A percentile compares a stretch with the other conserved stretches of the same genome.
These are phyloP conservation scores for Macroglossus sobrinus DNA, from an alignment of 2,113 vertebrate species.

Conservation along the genomic window DNA sequence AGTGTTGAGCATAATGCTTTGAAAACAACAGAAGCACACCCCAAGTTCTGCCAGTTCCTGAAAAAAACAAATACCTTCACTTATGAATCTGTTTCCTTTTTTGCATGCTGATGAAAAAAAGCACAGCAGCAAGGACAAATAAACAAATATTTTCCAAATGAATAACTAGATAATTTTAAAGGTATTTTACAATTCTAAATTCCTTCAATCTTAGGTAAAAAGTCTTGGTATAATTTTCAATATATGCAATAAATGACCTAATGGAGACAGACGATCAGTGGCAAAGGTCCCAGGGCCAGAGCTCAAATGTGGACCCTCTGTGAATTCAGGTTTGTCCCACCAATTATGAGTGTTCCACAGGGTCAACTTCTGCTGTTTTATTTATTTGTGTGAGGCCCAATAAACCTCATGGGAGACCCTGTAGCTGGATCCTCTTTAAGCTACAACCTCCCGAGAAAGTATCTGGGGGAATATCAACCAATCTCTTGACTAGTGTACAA, in stretches of 20 bases:
- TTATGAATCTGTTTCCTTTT: no score
- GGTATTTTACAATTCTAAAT: background rate
- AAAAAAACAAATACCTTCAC: no score
- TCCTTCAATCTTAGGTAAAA: background rate
- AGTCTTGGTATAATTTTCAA: background rate
- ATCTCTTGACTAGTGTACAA: background rate
- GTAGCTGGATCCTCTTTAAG: background rate
- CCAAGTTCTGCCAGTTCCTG: no score
- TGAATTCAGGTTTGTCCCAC: background rate
- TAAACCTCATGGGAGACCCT: background rate
- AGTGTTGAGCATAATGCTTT: no score
- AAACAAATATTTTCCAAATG: background rate
- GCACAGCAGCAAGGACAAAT: background rate
- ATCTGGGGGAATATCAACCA: background rate
- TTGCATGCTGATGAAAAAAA: background rate
- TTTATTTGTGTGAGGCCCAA: background rate
- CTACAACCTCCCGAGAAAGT: background rate
- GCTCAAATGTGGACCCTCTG: background rate
- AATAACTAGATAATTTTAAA: background rate
- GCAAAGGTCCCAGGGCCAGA: background rate
- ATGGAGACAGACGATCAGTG: background rate
- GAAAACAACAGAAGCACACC: no score
- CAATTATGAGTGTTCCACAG: background rate
- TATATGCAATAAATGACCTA: background rate
- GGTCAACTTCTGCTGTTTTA: background rate